Conservation (phyloP, 2,113 vertebrate genomes). For the Sula dactylatra region DNA sequence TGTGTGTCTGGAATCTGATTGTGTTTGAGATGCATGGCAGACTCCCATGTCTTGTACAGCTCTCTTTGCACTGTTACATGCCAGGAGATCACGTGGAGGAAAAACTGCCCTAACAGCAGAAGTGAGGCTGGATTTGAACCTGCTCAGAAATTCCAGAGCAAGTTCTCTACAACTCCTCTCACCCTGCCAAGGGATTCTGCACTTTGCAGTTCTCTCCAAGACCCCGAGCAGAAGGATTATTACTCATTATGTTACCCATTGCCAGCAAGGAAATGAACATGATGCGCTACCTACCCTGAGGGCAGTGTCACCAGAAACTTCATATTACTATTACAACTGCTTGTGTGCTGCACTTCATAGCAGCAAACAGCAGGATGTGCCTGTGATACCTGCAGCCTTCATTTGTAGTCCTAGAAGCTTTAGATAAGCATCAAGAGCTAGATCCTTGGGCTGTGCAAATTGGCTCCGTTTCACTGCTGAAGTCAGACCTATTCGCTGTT, state of each 20-base stretch:
- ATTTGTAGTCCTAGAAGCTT: not conserved
- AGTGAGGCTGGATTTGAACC: not conserved
- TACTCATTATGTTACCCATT: not conserved
- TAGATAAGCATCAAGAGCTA: not conserved
- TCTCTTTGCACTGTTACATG: not conserved
- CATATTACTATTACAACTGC: not conserved
- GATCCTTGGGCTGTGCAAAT: constrained; percentile 8
- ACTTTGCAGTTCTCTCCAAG: not conserved
- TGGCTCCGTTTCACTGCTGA: not conserved
- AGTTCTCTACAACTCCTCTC: not conserved
- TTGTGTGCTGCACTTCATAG: not conserved
- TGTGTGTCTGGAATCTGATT: not conserved
- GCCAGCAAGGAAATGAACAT: not conserved
- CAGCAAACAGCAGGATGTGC: not conserved
- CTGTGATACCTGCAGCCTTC: not conserved
- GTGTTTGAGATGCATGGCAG: not conserved
- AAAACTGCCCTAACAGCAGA: not conserved
- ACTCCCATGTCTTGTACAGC: not conserved
- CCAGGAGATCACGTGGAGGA: not conserved
- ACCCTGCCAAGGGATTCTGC: not conserved
- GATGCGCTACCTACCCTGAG: not conserved
- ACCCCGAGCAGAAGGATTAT: not conserved
- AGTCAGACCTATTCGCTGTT: not conserved
- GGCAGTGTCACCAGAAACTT: not conserved
- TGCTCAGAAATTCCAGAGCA: not conserved